phyloP scores from a whole-genome alignment of 2,113 vertebrate genomes.

The Martes martes region DNA sequence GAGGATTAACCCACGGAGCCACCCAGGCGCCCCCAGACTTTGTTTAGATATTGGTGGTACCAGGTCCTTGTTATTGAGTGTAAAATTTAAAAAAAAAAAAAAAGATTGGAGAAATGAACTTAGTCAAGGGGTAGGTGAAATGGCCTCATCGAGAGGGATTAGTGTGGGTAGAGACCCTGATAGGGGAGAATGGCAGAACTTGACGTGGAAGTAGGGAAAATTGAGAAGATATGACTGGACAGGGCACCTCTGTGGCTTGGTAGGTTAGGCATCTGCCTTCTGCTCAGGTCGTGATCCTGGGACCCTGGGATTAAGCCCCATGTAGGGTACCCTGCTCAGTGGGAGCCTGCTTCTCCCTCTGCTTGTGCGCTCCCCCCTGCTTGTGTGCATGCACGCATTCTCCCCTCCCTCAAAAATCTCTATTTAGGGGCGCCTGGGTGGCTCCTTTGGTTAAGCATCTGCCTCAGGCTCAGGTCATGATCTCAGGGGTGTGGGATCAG shows the following conservation, averaged over 20 bases:
- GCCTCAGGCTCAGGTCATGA: not conserved
- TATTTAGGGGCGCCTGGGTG: too few species aligned
- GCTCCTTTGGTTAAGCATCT: not conserved
- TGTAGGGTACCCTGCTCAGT: too few species aligned
- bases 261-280: not conserved
- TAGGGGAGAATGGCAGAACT: not conserved
- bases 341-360: too few species aligned
- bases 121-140: not conserved
- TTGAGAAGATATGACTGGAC: not conserved
- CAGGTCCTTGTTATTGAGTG: not conserved
- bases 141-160: not conserved
- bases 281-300: too few species aligned
- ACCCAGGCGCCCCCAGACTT: not conserved
- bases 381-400: too few species aligned
- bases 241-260: too few species aligned
- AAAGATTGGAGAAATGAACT: slow-evolving; percentile 34
- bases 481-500: too few species aligned
- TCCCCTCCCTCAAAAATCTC: too few species aligned
- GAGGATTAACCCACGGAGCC: too few species aligned
- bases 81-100: not conserved
- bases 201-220: not conserved
- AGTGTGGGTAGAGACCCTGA: not conserved
- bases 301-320: too few species aligned
- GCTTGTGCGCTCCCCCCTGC: too few species aligned
- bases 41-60: not conserved